Evolutionary conservation across 2,888 invertebrate genomes (phyloP).

Genomic region (Tetramorium bicarinatum): DNA sequence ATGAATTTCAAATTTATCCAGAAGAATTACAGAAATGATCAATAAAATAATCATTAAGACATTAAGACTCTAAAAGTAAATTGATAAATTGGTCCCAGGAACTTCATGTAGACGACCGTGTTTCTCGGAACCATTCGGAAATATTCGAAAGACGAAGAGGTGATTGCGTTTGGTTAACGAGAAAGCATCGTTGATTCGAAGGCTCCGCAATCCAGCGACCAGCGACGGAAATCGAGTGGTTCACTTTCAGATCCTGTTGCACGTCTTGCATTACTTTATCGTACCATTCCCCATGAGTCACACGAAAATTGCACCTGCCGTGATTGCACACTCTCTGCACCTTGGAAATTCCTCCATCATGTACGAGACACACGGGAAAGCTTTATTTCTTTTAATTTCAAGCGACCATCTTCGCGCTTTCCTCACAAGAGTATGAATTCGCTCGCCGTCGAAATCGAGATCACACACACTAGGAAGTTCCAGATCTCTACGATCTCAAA

Average conservation of each 20-base stretch:
- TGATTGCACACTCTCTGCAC: constrained; percentile 26
- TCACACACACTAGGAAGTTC: neutral
- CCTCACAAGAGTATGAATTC: neutral
- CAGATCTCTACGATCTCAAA: neutral
- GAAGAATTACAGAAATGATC: neutral
- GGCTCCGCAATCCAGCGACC: constrained; percentile 45
- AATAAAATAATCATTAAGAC: neutral
- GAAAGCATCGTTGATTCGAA: constrained; percentile 35
- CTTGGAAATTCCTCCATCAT: constrained; percentile 7
- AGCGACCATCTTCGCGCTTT: neutral
- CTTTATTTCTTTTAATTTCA: neutral
- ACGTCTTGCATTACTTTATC: constrained; percentile 65
- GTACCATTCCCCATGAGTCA: constrained; percentile 66
- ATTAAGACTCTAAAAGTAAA: neutral
- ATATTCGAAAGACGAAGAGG: constrained; percentile 43
- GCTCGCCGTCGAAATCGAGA: neutral
- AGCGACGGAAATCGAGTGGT: constrained; percentile 67
- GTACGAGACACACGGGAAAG: neutral
- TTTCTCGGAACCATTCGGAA: neutral
- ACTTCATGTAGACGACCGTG: neutral
- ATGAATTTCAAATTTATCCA: neutral
- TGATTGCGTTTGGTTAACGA: constrained; percentile 28
- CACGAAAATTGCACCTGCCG: constrained; percentile 62
- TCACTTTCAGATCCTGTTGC: constrained; percentile 74
- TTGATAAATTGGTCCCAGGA: neutral